A percentile compares a stretch with the other conserved stretches of the same genome.
These are phyloP conservation scores for Rhamphomyia laevipes DNA, from an alignment of 2,888 invertebrate genomes.

Conservation along the genomic window DNA sequence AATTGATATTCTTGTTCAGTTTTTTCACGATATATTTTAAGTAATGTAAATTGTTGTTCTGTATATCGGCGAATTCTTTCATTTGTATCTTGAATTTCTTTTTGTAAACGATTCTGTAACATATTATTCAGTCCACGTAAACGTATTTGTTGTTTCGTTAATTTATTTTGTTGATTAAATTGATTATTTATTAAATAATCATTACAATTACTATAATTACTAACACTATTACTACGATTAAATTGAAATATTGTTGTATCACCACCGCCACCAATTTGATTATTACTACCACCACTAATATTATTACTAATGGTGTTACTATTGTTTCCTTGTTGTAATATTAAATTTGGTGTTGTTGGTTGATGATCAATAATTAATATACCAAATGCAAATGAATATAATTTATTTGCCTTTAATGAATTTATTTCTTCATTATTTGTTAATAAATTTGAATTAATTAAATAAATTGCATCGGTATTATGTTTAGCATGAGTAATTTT, in stretches of 20 bases:
- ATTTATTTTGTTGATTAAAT: conserved; percentile 39
- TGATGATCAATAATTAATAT: conserved; percentile 43
- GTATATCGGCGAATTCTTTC: conserved; percentile 63
- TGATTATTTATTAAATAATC: conserved; percentile 25
- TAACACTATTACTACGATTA: conserved; percentile 6
- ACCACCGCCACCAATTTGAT: not conserved
- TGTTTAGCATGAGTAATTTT: conserved; percentile 28
- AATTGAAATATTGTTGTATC: not conserved
- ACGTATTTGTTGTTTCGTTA: conserved; percentile 21
- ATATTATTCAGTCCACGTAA: conserved; percentile 40
- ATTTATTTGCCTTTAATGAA: conserved; percentile 47
- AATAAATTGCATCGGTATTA: conserved; percentile 15
- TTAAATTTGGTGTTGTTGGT: conserved; percentile 10
- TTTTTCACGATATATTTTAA: conserved; percentile 60
- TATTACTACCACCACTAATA: conserved; percentile 34
- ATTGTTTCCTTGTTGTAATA: conserved; percentile 1
- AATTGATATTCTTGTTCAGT: conserved; percentile 60
- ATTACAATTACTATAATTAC: not conserved
- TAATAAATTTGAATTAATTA: conserved; percentile 27
- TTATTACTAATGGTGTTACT: not conserved
- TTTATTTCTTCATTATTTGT: conserved; percentile 47
- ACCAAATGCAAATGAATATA: conserved; percentile 61
- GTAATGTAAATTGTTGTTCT: conserved; percentile 60
- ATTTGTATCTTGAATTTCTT: conserved; percentile 58
- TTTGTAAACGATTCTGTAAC: conserved; percentile 54